These are phyloP conservation scores for Enteromius unitaeniatus DNA, from an alignment of 2,797 vertebrate species.

Conservation along the genomic window DNA sequence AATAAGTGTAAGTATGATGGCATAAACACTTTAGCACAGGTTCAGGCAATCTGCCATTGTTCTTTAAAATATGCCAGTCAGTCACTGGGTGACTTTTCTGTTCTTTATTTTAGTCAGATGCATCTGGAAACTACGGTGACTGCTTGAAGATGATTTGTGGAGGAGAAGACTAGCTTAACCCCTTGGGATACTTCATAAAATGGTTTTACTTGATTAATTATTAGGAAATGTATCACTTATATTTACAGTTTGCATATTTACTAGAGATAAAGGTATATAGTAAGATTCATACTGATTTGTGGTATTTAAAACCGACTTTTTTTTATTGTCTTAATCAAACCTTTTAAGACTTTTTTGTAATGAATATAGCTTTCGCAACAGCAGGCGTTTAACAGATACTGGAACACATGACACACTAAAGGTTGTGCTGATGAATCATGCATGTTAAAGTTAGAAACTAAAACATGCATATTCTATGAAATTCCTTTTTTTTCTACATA, in stretches of 20 bases:
- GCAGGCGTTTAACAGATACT: background rate
- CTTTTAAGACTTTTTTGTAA: background rate
- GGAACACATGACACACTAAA: background rate
- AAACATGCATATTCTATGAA: background rate
- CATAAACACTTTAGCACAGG: background rate
- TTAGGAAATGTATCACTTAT: background rate
- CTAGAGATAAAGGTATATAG: background rate
- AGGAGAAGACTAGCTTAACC: slow-evolving; percentile 63
- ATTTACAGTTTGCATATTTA: background rate
- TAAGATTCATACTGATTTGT: background rate
- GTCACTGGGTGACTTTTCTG: slow-evolving; percentile 25
- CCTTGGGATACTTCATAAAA: background rate
- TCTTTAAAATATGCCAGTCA: background rate
- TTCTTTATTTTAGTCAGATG: slow-evolving; percentile 62
- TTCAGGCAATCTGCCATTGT: background rate
- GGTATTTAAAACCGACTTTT: background rate
- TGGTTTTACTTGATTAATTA: background rate
- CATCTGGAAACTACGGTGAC: slow-evolving; percentile 49
- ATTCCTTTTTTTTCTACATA: background rate
- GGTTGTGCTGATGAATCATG: background rate
- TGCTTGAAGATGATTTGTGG: slow-evolving; percentile 69
- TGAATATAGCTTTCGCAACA: background rate
- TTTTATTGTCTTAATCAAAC: background rate
- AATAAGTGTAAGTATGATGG: slow-evolving; percentile 75
- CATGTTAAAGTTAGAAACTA: background rate